Conservation (phyloP, 2,797 vertebrate species). For the Taeniopygia guttata region DNA sequence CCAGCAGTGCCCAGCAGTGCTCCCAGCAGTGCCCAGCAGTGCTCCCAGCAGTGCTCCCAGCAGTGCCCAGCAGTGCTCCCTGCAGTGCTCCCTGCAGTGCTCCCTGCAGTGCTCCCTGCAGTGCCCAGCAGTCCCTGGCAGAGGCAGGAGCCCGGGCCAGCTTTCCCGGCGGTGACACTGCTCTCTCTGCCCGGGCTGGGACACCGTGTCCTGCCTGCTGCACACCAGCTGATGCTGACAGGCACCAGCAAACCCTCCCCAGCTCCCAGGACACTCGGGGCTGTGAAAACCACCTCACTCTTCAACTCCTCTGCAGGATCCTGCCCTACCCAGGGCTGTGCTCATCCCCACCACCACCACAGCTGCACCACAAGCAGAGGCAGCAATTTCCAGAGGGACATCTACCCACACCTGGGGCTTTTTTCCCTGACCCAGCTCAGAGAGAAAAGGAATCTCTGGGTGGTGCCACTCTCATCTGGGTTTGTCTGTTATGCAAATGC, state of each 20-base stretch:
- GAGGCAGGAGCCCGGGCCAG: neutral
- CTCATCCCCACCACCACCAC: rapidly evolving
- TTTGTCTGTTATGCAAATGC: neutral
- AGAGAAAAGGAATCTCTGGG: neutral
- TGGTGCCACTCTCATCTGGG: neutral
- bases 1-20: neutral
- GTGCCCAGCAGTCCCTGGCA: neutral
- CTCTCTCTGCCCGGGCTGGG: neutral
- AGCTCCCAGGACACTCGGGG: neutral
- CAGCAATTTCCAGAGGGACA: neutral
- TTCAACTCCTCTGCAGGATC: rapidly evolving
- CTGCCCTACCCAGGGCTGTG: neutral
- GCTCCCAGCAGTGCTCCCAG: neutral
- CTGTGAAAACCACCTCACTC: rapidly evolving
- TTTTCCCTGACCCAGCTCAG: neutral
- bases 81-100: too few relatives aligned
- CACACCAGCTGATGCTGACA: neutral
- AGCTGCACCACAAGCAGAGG: neutral
- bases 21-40: rapidly evolving
- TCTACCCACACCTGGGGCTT: too few relatives aligned
- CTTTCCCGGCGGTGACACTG: neutral
- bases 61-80: neutral
- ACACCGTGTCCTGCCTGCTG: neutral
- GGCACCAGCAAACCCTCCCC: neutral
- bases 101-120: neutral